Evolutionary conservation across 37 sponge, comb jelly and placozoan genomes (phyloP), one percentile per base, ranked within the genome.

Genomic region (Spongilla lacustris): DNA sequence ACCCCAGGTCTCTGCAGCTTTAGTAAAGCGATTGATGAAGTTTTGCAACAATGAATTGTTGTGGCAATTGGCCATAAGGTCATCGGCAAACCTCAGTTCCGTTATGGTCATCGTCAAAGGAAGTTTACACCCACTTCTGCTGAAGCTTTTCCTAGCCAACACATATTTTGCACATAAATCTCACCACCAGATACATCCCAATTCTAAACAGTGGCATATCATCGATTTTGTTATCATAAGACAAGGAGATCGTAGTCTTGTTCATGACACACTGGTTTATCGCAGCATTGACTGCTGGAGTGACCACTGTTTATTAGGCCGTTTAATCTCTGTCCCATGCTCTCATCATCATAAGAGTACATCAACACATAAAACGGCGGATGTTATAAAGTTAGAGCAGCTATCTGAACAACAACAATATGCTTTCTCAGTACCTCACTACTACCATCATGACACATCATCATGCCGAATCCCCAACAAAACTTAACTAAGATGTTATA

Each of bases 171-270:
- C 31, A 34, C 74, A 73, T 32, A 35, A 73, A 73, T 35, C 31
- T 73, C 31, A 34, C 31, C 33, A 35, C 74, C 4, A 73, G 74
- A 73, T 73, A 25, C 74, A 21, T 73, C 74, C 74, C 33, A 6
- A 21, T 35, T 73, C 74, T 12, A 73, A 73, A 34, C 31, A 73
- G 27, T 73, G 74, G 74, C 74, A 73, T 34, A 14, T 22, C 0
- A 73, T 73, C 14, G 74, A 73, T 34, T 73, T 35, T 34, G 33
- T 73, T 73, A 73, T 73, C 11, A 34, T 17, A 34, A 73, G 74
- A 34, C 74, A 73, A 73, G 33, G 74, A 73, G 74, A 73, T 34
- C 31, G 25, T 13, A 73, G 33, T 35, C 33, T 35, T 73, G 74
- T 73, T 32, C 33, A 73, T 32, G 31, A 35, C 31, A 73, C 74